Conservation (phyloP, 2,113 vertebrate species). For the Tenebrosternarchus preto region DNA sequence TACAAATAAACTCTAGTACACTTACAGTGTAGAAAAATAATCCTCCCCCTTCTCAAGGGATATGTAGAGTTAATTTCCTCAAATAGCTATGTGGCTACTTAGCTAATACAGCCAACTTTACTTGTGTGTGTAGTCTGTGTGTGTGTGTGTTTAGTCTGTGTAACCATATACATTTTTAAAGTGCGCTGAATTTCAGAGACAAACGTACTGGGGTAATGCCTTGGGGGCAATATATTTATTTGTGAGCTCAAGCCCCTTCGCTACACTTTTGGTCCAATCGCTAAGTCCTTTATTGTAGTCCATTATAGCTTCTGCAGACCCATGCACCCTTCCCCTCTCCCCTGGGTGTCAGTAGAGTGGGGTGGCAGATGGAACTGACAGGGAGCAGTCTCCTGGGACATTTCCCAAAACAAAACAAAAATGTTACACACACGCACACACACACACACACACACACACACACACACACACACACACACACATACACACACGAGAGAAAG, state of each 20-base stretch:
- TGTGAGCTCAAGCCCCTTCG: slow-evolving; percentile 65
- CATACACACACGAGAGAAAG: background rate
- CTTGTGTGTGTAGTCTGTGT: slow-evolving; percentile 50
- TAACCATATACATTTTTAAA: slow-evolving; percentile 60
- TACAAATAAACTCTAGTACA: background rate
- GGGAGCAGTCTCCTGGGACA: slow-evolving; percentile 75
- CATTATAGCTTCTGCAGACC: slow-evolving; percentile 64
- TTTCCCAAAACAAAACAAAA: slow-evolving; percentile 55
- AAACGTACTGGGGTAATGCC: slow-evolving; percentile 60
- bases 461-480: slow-evolving; percentile 36
- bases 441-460: slow-evolving; percentile 37
- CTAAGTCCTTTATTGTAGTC: slow-evolving; percentile 69
- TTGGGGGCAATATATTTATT: slow-evolving; percentile 66
- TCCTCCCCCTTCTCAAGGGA: slow-evolving; percentile 60
- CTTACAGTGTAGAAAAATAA: background rate
- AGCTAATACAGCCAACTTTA: slow-evolving; percentile 39
- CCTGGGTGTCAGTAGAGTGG: slow-evolving; percentile 78
- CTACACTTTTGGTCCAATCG: slow-evolving; percentile 67
- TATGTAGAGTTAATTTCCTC: slow-evolving; percentile 76
- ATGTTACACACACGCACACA: slow-evolving; percentile 33
- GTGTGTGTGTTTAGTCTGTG: slow-evolving; percentile 39
- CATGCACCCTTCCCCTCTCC: slow-evolving; percentile 68
- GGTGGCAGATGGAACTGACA: slow-evolving; percentile 81
- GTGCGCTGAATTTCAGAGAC: slow-evolving; percentile 66
- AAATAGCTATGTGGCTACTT: slow-evolving; percentile 77